These are phyloP conservation scores for Aquatica leii DNA, from an alignment of 2,888 invertebrate species.

Conservation along the genomic window DNA sequence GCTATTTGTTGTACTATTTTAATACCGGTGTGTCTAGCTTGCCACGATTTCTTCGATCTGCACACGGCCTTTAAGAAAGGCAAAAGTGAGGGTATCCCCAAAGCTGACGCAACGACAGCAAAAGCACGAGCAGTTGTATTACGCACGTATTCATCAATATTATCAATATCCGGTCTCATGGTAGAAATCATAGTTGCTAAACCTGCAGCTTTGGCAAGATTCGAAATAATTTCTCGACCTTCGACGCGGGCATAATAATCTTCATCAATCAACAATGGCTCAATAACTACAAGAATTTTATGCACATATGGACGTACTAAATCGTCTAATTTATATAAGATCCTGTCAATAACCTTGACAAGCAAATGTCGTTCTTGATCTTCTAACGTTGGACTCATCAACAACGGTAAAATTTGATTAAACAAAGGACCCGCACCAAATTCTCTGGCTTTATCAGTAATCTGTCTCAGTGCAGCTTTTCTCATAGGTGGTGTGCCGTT, in stretches of 20 bases:
- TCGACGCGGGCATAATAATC: constrained; percentile 99
- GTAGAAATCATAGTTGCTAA: constrained; percentile 99
- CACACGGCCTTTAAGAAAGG: constrained; percentile 99
- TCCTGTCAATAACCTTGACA: constrained; percentile 98
- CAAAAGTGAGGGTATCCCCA: constrained; percentile 96
- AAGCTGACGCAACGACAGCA: constrained; percentile 99
- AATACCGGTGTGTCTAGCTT: constrained; percentile 96
- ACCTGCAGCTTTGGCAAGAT: constrained; percentile 98
- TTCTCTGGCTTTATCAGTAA: constrained; percentile 98
- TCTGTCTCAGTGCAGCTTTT: constrained; percentile 95
- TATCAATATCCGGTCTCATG: constrained; percentile 99
- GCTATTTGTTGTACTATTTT: constrained; percentile 99
- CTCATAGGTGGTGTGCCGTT: constrained; percentile 99
- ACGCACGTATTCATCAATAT: constrained; percentile 98
- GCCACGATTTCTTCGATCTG: constrained; percentile 99
- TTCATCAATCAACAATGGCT: constrained; percentile 97
- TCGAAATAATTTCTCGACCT: constrained; percentile 98
- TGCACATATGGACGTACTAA: constrained; percentile 99
- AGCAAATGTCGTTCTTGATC: constrained; percentile 99
- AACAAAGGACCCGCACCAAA: constrained; percentile 99
- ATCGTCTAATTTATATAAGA: constrained; percentile 97
- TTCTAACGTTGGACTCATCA: constrained; percentile 99
- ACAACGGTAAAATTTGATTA: constrained; percentile 96
- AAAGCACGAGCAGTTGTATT: constrained; percentile 99
- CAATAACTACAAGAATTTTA: constrained; percentile 99